These are phyloP conservation scores for Drosophila paracracens DNA, from an alignment of 2,888 invertebrate species.

Conservation along the genomic window DNA sequence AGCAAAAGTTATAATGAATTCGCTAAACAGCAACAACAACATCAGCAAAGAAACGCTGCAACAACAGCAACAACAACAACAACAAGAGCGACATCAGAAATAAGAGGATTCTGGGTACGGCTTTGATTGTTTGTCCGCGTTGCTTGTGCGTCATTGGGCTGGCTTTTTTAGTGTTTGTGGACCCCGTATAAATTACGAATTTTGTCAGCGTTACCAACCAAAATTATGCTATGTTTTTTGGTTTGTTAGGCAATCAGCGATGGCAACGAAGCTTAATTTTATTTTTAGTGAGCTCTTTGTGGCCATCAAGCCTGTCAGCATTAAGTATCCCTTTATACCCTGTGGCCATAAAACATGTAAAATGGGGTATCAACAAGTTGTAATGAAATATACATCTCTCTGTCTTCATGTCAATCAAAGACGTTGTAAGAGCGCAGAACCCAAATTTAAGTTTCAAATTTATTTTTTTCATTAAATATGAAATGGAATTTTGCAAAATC, in stretches of 20 bases:
- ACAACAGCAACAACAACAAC: constrained; percentile 4
- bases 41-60: background rate
- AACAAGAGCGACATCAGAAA: constrained; percentile 18
- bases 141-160: constrained; percentile 27
- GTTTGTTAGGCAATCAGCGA: constrained; percentile 75
- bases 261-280: constrained; percentile 58
- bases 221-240: constrained; percentile 65
- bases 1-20: constrained; percentile 80
- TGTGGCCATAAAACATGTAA: background rate
- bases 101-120: constrained; percentile 41
- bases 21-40: constrained; percentile 62
- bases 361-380: background rate
- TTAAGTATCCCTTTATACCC: constrained; percentile 46
- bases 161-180: constrained; percentile 43
- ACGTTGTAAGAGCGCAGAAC: background rate
- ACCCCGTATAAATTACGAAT: constrained; percentile 55
- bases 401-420: background rate
- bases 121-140: constrained; percentile 60
- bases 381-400: background rate
- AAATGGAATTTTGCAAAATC: background rate
- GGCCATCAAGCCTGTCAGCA: constrained; percentile 54
- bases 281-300: constrained; percentile 70
- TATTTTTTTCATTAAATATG: background rate
- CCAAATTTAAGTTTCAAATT: background rate
- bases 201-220: constrained; percentile 52